These are phyloP conservation scores for Galleria mellonella DNA, from an alignment of 1,140 invertebrate genomes.

Conservation along the genomic window DNA sequence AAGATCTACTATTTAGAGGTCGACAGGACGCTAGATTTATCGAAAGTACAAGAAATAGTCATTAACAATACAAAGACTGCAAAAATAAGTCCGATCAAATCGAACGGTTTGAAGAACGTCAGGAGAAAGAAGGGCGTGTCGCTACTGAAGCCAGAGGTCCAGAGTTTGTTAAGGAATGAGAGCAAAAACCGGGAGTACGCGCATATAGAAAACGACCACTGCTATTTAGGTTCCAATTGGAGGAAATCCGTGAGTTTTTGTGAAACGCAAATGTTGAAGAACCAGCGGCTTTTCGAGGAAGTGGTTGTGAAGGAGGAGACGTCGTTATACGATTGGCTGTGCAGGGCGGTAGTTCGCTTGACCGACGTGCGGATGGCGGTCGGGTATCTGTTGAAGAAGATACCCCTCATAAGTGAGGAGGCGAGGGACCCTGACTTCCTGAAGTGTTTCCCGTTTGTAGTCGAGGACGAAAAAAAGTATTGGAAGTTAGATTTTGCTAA, in stretches of 20 bases:
- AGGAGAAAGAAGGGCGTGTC: conserved; percentile 36
- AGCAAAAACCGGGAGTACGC: conserved; percentile 8
- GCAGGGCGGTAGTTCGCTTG: conserved; percentile 23
- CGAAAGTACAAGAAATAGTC: conserved; percentile 54
- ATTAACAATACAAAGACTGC: conserved; percentile 47
- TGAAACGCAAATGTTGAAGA: not conserved
- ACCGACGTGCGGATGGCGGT: conserved; percentile 36
- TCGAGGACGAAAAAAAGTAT: conserved; percentile 48
- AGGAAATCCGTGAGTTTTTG: not conserved
- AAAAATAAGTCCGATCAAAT: conserved; percentile 49
- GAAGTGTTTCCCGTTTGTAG: conserved; percentile 54
- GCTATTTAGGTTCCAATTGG: conserved; percentile 29
- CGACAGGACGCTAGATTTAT: conserved; percentile 49
- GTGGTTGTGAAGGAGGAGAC: conserved; percentile 15
- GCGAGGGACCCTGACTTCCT: conserved; percentile 35
- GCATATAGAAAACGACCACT: conserved; percentile 65
- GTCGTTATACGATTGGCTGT: conserved; percentile 24
- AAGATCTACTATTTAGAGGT: conserved; percentile 66
- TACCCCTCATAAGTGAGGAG: conserved; percentile 45
- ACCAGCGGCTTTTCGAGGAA: no score
- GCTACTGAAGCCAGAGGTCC: conserved; percentile 41
- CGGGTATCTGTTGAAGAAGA: conserved; percentile 46
- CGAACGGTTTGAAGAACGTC: conserved; percentile 36
- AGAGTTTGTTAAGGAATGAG: conserved; percentile 22
- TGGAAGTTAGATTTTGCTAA: conserved; percentile 64